These are phyloP conservation scores for Litoditis marina DNA, from an alignment of 2,888 invertebrate genomes.

Conservation along the genomic window DNA sequence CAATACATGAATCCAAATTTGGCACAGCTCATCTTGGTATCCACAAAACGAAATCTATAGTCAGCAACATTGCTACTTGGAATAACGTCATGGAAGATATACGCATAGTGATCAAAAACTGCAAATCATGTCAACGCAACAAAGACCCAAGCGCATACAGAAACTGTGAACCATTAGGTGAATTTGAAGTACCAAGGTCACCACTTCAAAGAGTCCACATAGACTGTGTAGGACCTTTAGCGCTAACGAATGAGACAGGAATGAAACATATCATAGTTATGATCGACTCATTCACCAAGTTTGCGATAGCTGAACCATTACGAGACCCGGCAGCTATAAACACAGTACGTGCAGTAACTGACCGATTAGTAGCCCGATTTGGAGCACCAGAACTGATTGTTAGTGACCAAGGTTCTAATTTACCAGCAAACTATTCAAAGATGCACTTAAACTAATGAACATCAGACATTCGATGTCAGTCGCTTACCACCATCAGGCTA, in stretches of 20 bases:
- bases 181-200: background rate
- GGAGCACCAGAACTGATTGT: slow-evolving; percentile 1
- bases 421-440: background rate
- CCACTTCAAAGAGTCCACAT: background rate
- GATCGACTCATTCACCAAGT: slow-evolving; percentile 18
- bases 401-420: slow-evolving; percentile 6
- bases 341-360: background rate
- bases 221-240: slow-evolving; percentile 19
- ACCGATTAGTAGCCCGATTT: background rate
- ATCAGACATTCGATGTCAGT: slow-evolving; percentile 3
- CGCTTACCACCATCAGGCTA: slow-evolving; percentile 13
- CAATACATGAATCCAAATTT: background rate
- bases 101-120: background rate
- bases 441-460: background rate
- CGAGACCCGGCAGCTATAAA: slow-evolving; percentile 6
- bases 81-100: background rate
- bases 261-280: slow-evolving; percentile 14
- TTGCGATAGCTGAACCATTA: slow-evolving; percentile 10
- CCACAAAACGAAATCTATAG: background rate
- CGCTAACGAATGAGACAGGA: slow-evolving; percentile 14
- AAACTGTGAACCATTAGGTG: background rate
- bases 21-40: background rate
- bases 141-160: background rate
- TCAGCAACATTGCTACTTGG: background rate
- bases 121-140: background rate